These are phyloP conservation scores for Agriopis leucophaearia DNA, from an alignment of 2,888 invertebrate genomes.

Conservation along the genomic window DNA sequence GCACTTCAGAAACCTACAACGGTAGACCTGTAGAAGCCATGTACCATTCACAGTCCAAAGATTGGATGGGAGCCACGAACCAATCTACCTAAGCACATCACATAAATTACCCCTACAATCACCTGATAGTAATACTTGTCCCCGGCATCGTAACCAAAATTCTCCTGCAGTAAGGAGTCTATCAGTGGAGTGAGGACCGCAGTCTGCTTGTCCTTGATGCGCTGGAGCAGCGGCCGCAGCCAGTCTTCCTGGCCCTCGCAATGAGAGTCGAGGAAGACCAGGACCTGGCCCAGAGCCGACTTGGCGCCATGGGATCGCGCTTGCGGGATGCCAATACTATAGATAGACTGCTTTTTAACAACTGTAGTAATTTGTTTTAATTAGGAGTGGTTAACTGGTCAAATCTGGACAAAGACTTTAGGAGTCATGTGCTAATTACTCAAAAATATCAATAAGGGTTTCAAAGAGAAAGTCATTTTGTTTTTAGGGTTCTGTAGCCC, in stretches of 20 bases:
- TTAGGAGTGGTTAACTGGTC: no score
- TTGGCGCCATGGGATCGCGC: background rate
- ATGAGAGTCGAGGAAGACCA: conserved; percentile 10
- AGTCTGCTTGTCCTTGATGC: background rate
- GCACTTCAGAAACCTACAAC: background rate
- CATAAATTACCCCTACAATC: background rate
- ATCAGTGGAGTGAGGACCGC: conserved; percentile 1
- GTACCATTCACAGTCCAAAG: background rate
- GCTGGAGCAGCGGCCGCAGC: conserved; percentile 2
- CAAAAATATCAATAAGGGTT: no score
- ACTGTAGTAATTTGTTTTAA: no score
- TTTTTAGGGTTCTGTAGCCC: no score
- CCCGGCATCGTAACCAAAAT: background rate
- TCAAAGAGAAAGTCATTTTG: no score
- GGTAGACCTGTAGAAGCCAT: background rate
- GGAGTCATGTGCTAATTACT: no score
- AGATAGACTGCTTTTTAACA: background rate
- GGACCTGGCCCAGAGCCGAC: background rate
- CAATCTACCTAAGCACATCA: background rate
- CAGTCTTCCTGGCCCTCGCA: conserved; percentile 6
- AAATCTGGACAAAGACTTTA: no score
- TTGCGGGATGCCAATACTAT: background rate
- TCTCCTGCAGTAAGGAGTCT: conserved; percentile 1
- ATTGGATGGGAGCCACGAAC: background rate
- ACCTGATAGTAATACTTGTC: conserved; percentile 1